A percentile compares a stretch with the other conserved stretches of the same genome.
phyloP scores from a whole-genome alignment of 2,888 invertebrate genomes.

The Sesamia inferens region DNA sequence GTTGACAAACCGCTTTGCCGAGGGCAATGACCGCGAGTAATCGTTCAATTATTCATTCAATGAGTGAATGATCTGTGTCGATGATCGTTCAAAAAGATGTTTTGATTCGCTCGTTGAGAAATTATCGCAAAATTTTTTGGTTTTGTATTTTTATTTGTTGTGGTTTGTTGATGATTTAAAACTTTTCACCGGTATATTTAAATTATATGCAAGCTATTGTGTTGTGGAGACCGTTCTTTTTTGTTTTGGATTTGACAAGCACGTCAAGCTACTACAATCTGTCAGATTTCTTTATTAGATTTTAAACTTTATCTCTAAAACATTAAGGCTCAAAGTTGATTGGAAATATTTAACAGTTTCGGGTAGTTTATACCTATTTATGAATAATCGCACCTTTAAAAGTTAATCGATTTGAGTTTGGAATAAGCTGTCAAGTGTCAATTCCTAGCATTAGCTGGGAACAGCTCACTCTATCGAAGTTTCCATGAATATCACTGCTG shows the following conservation, averaged over 20 bases:
- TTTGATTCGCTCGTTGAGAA: conserved; percentile 22
- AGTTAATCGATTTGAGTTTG: no score
- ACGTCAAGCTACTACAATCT: no score
- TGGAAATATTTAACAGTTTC: no score
- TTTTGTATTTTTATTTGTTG: background rate
- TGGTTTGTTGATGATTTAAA: background rate
- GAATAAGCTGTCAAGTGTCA: no score
- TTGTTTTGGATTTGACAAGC: background rate
- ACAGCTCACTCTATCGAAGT: no score
- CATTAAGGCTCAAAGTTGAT: no score
- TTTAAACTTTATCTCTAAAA: no score
- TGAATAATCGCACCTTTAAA: no score
- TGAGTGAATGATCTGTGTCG: conserved; percentile 54
- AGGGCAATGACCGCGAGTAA: conserved; percentile 60
- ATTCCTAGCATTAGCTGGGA: no score
- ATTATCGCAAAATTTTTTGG: conserved; percentile 21
- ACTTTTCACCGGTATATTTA: background rate
- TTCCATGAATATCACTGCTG: no score
- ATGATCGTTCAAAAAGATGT: conserved; percentile 25
- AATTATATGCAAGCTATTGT: background rate
- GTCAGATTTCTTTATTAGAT: no score
- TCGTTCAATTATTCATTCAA: conserved; percentile 67
- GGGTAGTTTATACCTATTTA: no score
- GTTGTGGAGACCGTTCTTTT: background rate
- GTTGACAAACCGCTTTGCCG: conserved; percentile 65